These are phyloP conservation scores for Reticulitermes lucifugus DNA, from an alignment of 2,888 invertebrate species.

Conservation along the genomic window DNA sequence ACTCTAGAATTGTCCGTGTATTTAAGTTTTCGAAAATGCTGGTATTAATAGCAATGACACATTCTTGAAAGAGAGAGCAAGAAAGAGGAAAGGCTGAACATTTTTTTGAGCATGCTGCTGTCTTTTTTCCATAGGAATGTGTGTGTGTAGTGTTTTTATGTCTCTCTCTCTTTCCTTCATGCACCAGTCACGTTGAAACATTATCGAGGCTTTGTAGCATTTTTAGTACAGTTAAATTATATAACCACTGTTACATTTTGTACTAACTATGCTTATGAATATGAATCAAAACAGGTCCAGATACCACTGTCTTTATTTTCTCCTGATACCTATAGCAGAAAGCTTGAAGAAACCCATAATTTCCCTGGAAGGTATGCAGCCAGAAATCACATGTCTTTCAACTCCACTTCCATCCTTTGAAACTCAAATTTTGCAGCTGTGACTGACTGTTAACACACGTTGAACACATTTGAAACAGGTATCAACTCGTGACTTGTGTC, in stretches of 20 bases:
- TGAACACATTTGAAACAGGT: background rate
- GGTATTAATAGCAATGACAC: too few relatives aligned
- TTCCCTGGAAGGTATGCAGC: slow-evolving; percentile 16
- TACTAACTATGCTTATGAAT: background rate
- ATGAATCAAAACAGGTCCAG: background rate
- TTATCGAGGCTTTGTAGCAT: too few relatives aligned
- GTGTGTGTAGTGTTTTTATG: too few relatives aligned
- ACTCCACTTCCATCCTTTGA: background rate
- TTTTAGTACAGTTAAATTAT: background rate
- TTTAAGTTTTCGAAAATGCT: too few relatives aligned
- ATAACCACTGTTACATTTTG: background rate
- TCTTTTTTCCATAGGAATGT: too few relatives aligned
- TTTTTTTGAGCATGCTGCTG: too few relatives aligned
- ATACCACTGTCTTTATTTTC: background rate
- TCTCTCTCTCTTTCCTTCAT: too few relatives aligned
- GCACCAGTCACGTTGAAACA: too few relatives aligned
- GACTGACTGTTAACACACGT: background rate
- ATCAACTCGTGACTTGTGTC: background rate
- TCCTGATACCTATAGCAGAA: background rate
- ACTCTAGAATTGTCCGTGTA: too few relatives aligned
- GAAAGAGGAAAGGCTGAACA: too few relatives aligned
- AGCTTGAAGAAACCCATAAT: background rate
- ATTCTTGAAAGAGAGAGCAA: too few relatives aligned
- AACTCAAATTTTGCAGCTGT: background rate
- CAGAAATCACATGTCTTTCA: background rate